Conservation (phyloP, 2,888 invertebrate genomes). For the Drosophila neonasuta region DNA sequence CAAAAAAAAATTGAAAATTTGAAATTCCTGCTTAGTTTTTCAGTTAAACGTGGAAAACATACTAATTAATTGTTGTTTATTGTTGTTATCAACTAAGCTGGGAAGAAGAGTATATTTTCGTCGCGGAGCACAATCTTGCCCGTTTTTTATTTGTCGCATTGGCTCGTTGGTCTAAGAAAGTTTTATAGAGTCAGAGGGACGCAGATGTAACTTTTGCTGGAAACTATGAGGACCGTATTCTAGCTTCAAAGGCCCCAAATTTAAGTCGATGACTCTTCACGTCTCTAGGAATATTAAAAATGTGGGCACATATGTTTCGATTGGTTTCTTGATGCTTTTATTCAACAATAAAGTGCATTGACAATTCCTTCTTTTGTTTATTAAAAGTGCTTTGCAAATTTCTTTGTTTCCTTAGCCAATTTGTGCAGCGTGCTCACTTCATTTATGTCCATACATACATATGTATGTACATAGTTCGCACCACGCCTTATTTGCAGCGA, state of each 20-base stretch:
- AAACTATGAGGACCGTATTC: slow-evolving; percentile 50
- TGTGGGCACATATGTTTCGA: slow-evolving; percentile 55
- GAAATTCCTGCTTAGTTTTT: too few relatives aligned
- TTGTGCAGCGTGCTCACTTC: not conserved
- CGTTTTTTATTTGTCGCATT: slow-evolving; percentile 31
- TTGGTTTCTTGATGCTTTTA: slow-evolving; percentile 7
- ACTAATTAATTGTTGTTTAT: too few relatives aligned
- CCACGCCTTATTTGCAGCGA: slow-evolving; percentile 10
- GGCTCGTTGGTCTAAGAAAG: slow-evolving; percentile 49
- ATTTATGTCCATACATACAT: not conserved
- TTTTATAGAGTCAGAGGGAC: slow-evolving; percentile 36
- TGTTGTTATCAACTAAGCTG: too few relatives aligned
- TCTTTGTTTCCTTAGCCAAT: slow-evolving; percentile 43
- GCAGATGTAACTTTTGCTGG: slow-evolving; percentile 49
- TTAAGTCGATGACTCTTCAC: not conserved
- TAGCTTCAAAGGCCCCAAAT: slow-evolving; percentile 30
- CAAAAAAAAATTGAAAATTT: too few relatives aligned
- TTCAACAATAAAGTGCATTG: slow-evolving; percentile 52
- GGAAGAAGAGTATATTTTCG: not conserved
- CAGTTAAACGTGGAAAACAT: too few relatives aligned
- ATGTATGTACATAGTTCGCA: slow-evolving; percentile 28
- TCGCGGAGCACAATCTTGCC: slow-evolving; percentile 3
- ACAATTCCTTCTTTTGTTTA: slow-evolving; percentile 65
- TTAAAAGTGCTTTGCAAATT: slow-evolving; percentile 58
- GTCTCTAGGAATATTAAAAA: slow-evolving; percentile 24